Base-by-base conservation (phyloP, 2,888 invertebrate genomes). In the Saturnia japonica region DNA sequence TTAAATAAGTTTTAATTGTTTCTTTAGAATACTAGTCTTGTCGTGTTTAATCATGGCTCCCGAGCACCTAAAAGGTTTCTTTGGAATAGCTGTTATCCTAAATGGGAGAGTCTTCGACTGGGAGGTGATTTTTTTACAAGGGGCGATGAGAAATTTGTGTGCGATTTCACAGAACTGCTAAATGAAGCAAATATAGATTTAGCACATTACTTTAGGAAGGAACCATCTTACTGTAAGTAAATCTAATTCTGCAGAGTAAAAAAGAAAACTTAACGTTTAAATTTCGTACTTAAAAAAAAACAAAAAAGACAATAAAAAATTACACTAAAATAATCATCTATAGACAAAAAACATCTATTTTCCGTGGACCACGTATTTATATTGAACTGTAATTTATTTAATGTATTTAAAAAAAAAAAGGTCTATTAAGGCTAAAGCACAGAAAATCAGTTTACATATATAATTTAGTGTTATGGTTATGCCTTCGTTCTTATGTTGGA, bases 31-130 rank as follows among this genome's bases (percentile, higher is more conserved):
- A 69, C 77, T 28, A 76, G 74, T 1, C 45, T 85, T 7, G 77
- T 86, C 14, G 83, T 78, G 0, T 92, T 79, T 75, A 82, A 80
- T 70, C 77, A 85, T 62, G 91, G 90, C 4, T 74, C 77, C 25
- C 80, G 70, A 64, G 12, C 73, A 1, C 75, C 85, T 2, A 80
- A 74, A 71, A 77, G 78, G 60, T 91, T 90, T 73, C 75, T 85
- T 8, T 72, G 74, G 47, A 78, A 75, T 4, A 81, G 72, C 34
- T 91, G 91, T 70, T 85, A 82, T 68, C 87, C 91, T 0, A 82
- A 87, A 71, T 93, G 93, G 93, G 93, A 91, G 74, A 88, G 78
- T 70, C 76, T 90, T n/a, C 79, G 86, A 72, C 45, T 74, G 8
- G 76, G 70, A n/a, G 83, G 85, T 1, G 81, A 84, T n/a, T 6